Conservation (phyloP, 2,797 vertebrate species). For the Phrynocephalus vlangalii region DNA sequence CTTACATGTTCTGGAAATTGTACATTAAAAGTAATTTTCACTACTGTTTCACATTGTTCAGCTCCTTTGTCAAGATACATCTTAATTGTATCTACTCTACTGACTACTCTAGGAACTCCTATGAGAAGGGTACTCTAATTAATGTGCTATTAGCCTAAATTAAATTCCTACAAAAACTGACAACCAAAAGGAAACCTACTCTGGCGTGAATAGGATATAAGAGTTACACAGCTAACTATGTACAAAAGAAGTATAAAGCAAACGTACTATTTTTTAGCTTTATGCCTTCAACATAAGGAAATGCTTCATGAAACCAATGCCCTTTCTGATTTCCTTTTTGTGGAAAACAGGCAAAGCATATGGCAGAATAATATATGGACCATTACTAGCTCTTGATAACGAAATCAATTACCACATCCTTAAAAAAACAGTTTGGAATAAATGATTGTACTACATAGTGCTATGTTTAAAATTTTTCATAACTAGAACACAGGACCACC, state of each 20-base stretch:
- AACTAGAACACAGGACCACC: slow-evolving; percentile 26
- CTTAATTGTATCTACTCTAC: not conserved
- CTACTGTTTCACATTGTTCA: not conserved
- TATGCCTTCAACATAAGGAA: slow-evolving; percentile 31
- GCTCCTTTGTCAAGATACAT: not conserved
- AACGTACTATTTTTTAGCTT: slow-evolving; percentile 10
- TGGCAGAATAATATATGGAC: slow-evolving; percentile 44
- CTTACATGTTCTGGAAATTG: not conserved
- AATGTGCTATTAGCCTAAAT: slow-evolving; percentile 13
- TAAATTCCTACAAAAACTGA: slow-evolving; percentile 48
- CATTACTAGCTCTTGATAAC: slow-evolving; percentile 46
- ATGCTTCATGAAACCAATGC: slow-evolving; percentile 49
- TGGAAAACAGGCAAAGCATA: slow-evolving; percentile 38
- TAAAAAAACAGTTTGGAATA: slow-evolving; percentile 31
- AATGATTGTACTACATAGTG: slow-evolving; percentile 29
- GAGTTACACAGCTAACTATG: slow-evolving; percentile 30
- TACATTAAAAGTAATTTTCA: not conserved
- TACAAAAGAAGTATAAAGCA: slow-evolving; percentile 26
- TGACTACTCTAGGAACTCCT: slow-evolving; percentile 22
- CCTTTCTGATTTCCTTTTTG: slow-evolving; percentile 58
- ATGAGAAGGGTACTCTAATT: not conserved
- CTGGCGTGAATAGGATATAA: slow-evolving; percentile 1
- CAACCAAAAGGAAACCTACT: slow-evolving; percentile 5
- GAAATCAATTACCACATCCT: slow-evolving; percentile 45
- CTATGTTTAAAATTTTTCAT: slow-evolving; percentile 40